phyloP scores from a whole-genome alignment of 2,797 vertebrate species.

The Melanotaenia nigrans region DNA sequence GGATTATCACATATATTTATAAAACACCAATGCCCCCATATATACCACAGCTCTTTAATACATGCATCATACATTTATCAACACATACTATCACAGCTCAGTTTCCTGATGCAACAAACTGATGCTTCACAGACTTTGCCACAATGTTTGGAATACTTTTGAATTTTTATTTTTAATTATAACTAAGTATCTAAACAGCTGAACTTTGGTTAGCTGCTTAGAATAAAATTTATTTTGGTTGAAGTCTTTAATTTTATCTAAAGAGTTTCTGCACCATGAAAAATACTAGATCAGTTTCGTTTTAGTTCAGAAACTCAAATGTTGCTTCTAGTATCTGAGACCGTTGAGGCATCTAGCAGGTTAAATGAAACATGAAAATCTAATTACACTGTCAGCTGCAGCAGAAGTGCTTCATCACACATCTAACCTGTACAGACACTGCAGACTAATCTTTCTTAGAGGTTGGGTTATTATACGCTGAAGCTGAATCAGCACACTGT shows the following conservation, averaged over 20 bases:
- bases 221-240: slow-evolving; percentile 25
- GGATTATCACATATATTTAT: slow-evolving; percentile 30
- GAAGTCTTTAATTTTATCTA: slow-evolving; percentile 29
- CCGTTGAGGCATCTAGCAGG: slow-evolving; percentile 47
- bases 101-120: slow-evolving; percentile 4
- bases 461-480: slow-evolving; percentile 1
- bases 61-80: slow-evolving; percentile 8
- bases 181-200: slow-evolving; percentile 19
- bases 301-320: slow-evolving; percentile 32
- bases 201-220: slow-evolving; percentile 21
- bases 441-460: slow-evolving; percentile 53
- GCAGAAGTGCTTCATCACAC: slow-evolving; percentile 51
- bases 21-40: neutral
- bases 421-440: slow-evolving; percentile 43
- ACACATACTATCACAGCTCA: neutral
- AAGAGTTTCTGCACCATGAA: slow-evolving; percentile 28
- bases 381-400: slow-evolving; percentile 56
- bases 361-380: slow-evolving; percentile 71
- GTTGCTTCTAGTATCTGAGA: slow-evolving; percentile 42
- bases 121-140: neutral
- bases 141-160: neutral
- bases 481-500: slow-evolving; percentile 67
- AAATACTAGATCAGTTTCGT: slow-evolving; percentile 38
- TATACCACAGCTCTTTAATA: slow-evolving; percentile 1
- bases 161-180: slow-evolving; percentile 39